A percentile compares a stretch with the other conserved stretches of the same genome.
Conservation (phyloP, 2,113 vertebrate species). For the Bucco capensis region DNA sequence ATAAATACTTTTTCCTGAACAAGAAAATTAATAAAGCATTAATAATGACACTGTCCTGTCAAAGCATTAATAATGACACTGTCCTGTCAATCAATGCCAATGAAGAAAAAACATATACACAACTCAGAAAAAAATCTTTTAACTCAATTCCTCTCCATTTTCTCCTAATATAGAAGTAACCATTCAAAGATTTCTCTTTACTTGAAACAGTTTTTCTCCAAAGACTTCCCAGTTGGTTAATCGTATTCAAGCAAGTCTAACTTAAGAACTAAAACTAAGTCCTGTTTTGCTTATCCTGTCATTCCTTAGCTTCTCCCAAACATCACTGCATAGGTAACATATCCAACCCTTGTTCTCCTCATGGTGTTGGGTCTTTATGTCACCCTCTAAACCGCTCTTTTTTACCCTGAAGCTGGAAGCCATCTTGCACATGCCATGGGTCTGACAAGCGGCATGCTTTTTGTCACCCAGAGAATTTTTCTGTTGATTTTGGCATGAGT, state of each 20-base stretch:
- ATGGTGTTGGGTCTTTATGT: neutral
- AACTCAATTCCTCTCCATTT: neutral
- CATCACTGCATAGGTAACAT: neutral
- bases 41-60: neutral
- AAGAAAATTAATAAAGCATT: neutral
- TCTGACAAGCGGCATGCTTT: neutral
- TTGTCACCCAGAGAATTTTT: neutral
- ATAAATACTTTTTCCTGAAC: neutral
- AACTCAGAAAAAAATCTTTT: neutral
- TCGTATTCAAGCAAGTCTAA: neutral
- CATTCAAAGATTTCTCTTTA: neutral
- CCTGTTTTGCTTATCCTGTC: neutral
- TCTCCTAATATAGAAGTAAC: neutral
- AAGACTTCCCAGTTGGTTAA: neutral
- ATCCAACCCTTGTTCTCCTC: neutral
- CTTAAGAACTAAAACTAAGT: neutral
- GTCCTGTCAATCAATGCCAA: neutral
- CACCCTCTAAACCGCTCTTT: neutral
- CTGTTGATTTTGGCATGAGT: neutral
- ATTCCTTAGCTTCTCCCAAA: neutral
- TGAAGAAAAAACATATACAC: neutral
- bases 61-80: neutral
- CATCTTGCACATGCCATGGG: accelerated
- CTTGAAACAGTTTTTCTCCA: neutral
- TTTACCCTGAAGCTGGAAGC: neutral